A percentile compares a stretch with the other conserved stretches of the same genome.
These are phyloP conservation scores for Homalodisca vitripennis DNA, from an alignment of 1,140 invertebrate species.

Conservation along the genomic window DNA sequence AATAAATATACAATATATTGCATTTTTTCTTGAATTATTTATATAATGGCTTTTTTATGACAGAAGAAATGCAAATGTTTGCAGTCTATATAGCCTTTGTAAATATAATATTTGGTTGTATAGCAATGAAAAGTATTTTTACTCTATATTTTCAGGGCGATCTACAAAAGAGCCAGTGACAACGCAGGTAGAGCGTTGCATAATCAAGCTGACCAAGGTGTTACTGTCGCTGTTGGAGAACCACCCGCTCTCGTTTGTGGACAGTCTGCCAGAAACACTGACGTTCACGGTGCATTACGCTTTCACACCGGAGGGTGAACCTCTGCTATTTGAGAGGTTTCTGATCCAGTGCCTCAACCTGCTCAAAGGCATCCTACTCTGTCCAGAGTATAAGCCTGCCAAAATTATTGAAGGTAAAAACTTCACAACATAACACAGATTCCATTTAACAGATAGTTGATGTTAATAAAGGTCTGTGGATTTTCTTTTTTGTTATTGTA, in stretches of 20 bases:
- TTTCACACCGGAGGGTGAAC: slow-evolving; percentile 76
- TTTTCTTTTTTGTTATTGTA: no score
- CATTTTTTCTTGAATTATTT: no score
- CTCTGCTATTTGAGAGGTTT: slow-evolving; percentile 78
- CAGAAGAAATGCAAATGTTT: no score
- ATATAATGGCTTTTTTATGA: no score
- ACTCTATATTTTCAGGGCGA: slow-evolving; percentile 57
- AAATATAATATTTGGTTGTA: slow-evolving; percentile 22
- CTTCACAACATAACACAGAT: no score
- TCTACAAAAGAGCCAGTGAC: slow-evolving; percentile 49
- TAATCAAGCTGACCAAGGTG: slow-evolving; percentile 77
- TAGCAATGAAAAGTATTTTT: slow-evolving; percentile 19
- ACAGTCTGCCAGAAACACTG: slow-evolving; percentile 73
- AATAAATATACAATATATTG: no score
- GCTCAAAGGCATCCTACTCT: slow-evolving; percentile 78
- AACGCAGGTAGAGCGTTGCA: slow-evolving; percentile 73
- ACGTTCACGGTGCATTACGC: slow-evolving; percentile 83
- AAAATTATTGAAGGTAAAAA: slow-evolving; percentile 45
- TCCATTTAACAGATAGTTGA: no score
- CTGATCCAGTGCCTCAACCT: slow-evolving; percentile 87
- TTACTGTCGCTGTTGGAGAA: slow-evolving; percentile 71
- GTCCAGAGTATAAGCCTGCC: slow-evolving; percentile 67
- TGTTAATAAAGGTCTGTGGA: background rate
- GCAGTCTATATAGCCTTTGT: no score
- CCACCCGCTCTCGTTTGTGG: slow-evolving; percentile 76